phyloP scores from a whole-genome alignment of 2,888 invertebrate genomes.

The Andrena marginata region DNA sequence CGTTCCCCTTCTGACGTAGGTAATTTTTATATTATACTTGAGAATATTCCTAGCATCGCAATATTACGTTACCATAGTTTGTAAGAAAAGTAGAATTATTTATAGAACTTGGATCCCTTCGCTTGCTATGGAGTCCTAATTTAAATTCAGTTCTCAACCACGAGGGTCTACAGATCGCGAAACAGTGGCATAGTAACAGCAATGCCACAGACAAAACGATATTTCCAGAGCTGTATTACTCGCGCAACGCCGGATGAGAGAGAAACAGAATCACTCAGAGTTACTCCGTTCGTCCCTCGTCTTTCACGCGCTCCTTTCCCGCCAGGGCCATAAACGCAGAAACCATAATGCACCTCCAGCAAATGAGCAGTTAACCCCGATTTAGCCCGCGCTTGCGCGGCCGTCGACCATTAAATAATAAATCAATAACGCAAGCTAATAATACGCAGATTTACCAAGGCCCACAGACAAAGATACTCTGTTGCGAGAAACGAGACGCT shows the following conservation, averaged over 20 bases:
- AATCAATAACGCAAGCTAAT: constrained; percentile 79
- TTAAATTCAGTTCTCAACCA: not conserved
- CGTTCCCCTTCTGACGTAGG: not conserved
- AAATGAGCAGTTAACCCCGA: constrained; percentile 81
- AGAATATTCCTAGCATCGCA: not conserved
- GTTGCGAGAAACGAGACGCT: not conserved
- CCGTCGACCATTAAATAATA: constrained; percentile 76
- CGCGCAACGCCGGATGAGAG: not conserved
- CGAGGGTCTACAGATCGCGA: not conserved
- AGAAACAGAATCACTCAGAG: constrained; percentile 8
- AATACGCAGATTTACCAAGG: constrained; percentile 69
- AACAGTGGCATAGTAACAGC: not conserved
- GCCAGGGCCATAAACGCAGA: constrained; percentile 62
- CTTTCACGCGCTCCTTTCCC: constrained; percentile 45
- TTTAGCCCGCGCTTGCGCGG: constrained; percentile 75
- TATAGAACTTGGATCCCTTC: not conserved
- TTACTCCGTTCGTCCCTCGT: constrained; percentile 29
- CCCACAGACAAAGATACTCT: constrained; percentile 55
- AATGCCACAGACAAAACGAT: not conserved
- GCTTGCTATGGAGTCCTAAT: not conserved
- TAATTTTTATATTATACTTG: not conserved
- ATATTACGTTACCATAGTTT: not conserved
- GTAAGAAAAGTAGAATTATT: not conserved
- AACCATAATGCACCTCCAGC: constrained; percentile 71
- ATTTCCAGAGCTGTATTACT: constrained; percentile 20